phyloP scores from a whole-genome alignment of 1,140 invertebrate species.

The Lepidurus couesii region DNA sequence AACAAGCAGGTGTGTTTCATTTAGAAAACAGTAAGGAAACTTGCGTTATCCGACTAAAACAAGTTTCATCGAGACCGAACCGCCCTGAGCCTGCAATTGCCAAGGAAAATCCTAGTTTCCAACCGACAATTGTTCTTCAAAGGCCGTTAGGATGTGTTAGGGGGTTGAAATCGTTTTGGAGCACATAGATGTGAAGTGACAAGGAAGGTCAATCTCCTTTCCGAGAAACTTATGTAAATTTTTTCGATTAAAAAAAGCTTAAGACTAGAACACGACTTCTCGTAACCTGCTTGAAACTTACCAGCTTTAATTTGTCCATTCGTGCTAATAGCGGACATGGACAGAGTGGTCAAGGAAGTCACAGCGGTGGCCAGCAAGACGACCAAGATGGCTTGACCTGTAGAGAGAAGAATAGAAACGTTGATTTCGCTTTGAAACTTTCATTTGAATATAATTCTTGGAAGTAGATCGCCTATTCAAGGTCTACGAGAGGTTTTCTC shows the following conservation, averaged over 20 bases:
- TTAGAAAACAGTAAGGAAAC: not conserved
- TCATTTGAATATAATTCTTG: not conserved
- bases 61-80: constrained; percentile 29
- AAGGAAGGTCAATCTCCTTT: too few relatives aligned
- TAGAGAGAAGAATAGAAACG: constrained; percentile 40
- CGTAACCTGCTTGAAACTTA: constrained; percentile 43
- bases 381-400: constrained; percentile 67
- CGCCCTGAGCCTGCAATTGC: constrained; percentile 26
- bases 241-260: constrained; percentile 7
- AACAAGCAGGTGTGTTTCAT: not conserved
- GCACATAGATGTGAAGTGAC: too few relatives aligned
- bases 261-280: constrained; percentile 23
- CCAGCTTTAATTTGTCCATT: constrained; percentile 87
- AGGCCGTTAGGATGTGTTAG: too few relatives aligned
- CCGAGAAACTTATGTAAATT: not conserved
- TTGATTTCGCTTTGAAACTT: not conserved
- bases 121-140: too few relatives aligned
- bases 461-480: not conserved
- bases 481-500: not conserved
- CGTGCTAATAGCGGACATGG: constrained; percentile 96
- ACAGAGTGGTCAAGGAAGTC: constrained; percentile 85
- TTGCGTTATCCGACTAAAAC: constrained; percentile 29
- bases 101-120: not conserved
- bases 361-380: constrained; percentile 81
- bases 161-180: too few relatives aligned